phyloP scores from a whole-genome alignment of 2,113 vertebrate genomes.

The Probosciger aterrimus region DNA sequence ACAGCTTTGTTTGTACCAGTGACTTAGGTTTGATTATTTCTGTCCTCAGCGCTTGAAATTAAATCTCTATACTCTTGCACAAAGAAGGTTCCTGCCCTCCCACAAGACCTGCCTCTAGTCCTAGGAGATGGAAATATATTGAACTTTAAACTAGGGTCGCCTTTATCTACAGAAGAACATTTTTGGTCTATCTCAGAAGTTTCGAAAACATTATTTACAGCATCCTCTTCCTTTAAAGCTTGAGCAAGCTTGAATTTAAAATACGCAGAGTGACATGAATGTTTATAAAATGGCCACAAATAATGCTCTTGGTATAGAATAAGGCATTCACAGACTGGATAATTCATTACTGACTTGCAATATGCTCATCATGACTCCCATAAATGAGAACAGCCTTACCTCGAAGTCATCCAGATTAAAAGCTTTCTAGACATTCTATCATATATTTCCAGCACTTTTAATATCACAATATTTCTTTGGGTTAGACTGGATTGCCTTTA shows the following conservation, averaged over 20 bases:
- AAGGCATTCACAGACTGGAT: accelerated
- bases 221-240: not conserved
- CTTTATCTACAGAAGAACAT: not conserved
- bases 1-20: not conserved
- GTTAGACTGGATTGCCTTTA: not conserved
- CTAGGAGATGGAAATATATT: not conserved
- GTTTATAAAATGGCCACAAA: not conserved
- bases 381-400: not conserved
- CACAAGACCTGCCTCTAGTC: not conserved
- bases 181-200: not conserved
- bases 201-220: not conserved
- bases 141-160: not conserved
- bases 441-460: conserved; percentile 7
- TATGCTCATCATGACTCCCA: not conserved
- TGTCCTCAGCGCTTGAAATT: not conserved
- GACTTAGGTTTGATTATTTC: not conserved
- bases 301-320: not conserved
- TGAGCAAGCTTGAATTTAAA: not conserved
- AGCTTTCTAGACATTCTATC: not conserved
- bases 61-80: not conserved
- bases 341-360: not conserved
- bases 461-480: conserved; percentile 19
- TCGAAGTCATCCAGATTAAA: not conserved
- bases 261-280: not conserved
- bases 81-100: not conserved